Evolutionary conservation across 2,888 invertebrate genomes (phyloP), one percentile per base, ranked within the genome.

Genomic region (Synanthedon vespiformis): DNA sequence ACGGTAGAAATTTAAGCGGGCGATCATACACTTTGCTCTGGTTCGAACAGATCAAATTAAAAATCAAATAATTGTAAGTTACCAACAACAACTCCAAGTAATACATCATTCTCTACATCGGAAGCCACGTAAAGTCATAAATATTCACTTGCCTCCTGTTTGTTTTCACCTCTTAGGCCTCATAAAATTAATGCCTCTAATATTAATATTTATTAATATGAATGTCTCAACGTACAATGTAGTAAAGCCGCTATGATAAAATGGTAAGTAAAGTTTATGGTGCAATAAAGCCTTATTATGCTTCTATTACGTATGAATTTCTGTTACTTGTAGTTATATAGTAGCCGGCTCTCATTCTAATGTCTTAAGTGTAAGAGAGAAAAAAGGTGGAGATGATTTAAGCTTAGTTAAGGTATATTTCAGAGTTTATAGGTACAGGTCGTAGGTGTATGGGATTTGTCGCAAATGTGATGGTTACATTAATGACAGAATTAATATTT

Each of bases 161-260:
- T 77, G 76, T 77, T 79, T 76, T 74, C 75, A 76, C 75, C 78
- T 82, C 78, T 81, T 79, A 80, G 80, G 74, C 77, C 74, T 77
- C 80, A 68, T 86, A 80, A 85, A 83, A 76, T 82, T 84, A 84
- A 85, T 85, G 73, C 73, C 65, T 66, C 64, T 67, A 48, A 75
- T 80, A 84, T 84, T 84, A 80, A 78, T 82, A 83, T 84, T 84
- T 83, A 83, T 83, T 84, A 80, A 81, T 80, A 76, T 70, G 74
- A 73, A 76, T 74, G 68, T 70, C 72, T 71, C 65, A 61, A 56
- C 64, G 62, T 67, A 70, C 73, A 65, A 61, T 68, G 71, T 72
- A 65, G 65, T 68, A 67, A 78, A 75, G 73, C 73, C 65, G 61
- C 64, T 64, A 75, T 80, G 77, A 76, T 79, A 79, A 79, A 78